Evolutionary conservation across 1,140 invertebrate species (phyloP).

Genomic region (Zeugodacus cucurbitae): DNA sequence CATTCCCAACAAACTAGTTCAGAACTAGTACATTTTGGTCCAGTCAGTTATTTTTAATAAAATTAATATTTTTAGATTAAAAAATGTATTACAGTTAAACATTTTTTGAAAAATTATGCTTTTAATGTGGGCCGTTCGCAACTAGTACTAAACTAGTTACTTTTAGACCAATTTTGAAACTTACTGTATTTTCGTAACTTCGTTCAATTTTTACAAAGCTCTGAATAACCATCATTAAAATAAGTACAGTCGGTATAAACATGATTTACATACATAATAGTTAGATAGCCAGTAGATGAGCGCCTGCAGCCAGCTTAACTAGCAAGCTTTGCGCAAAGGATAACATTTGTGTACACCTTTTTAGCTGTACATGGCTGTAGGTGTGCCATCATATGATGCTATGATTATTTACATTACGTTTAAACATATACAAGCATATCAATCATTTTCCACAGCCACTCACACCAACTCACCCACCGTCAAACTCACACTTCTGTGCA

Average conservation of each 20-base stretch:
- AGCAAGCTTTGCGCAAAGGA: neutral
- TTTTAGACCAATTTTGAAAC: too few species aligned
- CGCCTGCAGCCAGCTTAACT: neutral
- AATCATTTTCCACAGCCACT: slow-evolving; percentile 24
- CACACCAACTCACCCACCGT: neutral
- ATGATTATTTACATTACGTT: neutral
- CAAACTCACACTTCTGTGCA: neutral
- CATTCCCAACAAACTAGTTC: too few species aligned
- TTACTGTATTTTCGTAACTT: too few species aligned
- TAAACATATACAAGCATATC: slow-evolving; percentile 11
- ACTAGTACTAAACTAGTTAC: too few species aligned
- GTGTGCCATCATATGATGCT: neutral
- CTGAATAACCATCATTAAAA: too few species aligned
- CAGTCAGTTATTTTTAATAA: too few species aligned
- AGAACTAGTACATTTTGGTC: too few species aligned
- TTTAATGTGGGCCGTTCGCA: too few species aligned
- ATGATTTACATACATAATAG: neutral
- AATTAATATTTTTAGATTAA: too few species aligned
- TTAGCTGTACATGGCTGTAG: neutral
- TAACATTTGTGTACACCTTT: neutral
- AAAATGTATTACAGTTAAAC: too few species aligned
- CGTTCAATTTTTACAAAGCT: too few species aligned
- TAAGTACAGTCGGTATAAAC: neutral
- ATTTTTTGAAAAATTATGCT: too few species aligned
- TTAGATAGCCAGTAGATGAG: neutral